These are phyloP conservation scores for Vultur gryphus DNA, from an alignment of 2,797 vertebrate genomes.

Conservation along the genomic window DNA sequence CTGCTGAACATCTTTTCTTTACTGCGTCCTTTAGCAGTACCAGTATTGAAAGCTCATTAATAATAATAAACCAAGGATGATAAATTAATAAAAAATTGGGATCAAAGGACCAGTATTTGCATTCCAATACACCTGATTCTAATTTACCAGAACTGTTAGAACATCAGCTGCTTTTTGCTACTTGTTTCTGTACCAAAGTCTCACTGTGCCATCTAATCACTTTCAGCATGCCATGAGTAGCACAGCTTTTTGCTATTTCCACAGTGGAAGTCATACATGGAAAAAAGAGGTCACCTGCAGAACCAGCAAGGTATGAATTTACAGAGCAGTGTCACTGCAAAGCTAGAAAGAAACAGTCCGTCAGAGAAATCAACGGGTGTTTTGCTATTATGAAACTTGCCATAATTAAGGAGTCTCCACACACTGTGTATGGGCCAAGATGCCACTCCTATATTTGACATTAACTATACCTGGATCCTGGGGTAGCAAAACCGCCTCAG, in stretches of 20 bases:
- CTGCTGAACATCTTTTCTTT: background rate
- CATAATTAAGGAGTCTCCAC: background rate
- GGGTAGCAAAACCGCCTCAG: conserved; percentile 41
- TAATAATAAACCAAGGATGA: background rate
- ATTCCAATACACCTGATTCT: background rate
- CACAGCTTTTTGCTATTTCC: background rate
- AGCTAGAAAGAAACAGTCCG: background rate
- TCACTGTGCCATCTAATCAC: background rate
- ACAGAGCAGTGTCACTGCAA: background rate
- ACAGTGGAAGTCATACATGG: background rate
- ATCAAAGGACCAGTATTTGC: background rate
- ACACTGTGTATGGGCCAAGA: background rate
- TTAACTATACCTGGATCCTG: conserved; percentile 75
- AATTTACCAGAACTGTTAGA: background rate
- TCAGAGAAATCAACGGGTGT: background rate
- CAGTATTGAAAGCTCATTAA: background rate
- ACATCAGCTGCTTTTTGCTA: background rate
- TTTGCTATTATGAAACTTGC: background rate
- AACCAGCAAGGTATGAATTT: background rate
- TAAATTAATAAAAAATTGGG: background rate
- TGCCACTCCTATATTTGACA: background rate
- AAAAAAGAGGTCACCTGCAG: background rate
- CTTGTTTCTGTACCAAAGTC: background rate
- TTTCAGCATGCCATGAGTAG: background rate
- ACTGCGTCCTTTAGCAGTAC: background rate